These are phyloP conservation scores for Lepas anatifera DNA, from an alignment of 2,888 invertebrate genomes.

Conservation along the genomic window DNA sequence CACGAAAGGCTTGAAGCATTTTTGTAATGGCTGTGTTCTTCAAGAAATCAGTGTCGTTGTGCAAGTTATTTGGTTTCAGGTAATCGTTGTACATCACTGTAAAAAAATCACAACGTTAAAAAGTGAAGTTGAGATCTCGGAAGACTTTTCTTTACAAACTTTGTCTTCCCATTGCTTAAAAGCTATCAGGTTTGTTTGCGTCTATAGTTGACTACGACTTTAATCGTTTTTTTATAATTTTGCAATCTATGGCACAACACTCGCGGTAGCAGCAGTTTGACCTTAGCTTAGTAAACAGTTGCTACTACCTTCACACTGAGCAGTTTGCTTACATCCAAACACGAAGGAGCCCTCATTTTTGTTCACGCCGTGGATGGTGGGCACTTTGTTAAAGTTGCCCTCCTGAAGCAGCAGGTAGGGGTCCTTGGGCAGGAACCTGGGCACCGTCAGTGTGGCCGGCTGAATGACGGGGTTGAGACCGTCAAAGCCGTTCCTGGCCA, in stretches of 20 bases:
- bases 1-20: background rate
- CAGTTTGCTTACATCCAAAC: background rate
- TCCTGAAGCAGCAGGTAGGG: background rate
- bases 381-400: background rate
- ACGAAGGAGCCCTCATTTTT: background rate
- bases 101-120: background rate
- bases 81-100: background rate
- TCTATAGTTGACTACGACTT: no score
- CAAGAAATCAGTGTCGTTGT: background rate
- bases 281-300: no score
- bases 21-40: background rate
- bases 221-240: no score
- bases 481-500: background rate
- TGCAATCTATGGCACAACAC: no score
- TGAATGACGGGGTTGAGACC: background rate
- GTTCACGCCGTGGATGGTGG: background rate
- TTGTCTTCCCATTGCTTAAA: no score
- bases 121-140: no score
- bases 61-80: background rate
- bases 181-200: no score
- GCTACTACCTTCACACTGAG: no score
- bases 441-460: background rate
- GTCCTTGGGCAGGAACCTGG: background rate
- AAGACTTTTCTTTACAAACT: no score
- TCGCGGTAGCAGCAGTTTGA: no score